A percentile compares a stretch with the other conserved stretches of the same genome.
These are phyloP conservation scores for Ametastegia equiseti DNA, from an alignment of 2,888 invertebrate species.

Conservation along the genomic window DNA sequence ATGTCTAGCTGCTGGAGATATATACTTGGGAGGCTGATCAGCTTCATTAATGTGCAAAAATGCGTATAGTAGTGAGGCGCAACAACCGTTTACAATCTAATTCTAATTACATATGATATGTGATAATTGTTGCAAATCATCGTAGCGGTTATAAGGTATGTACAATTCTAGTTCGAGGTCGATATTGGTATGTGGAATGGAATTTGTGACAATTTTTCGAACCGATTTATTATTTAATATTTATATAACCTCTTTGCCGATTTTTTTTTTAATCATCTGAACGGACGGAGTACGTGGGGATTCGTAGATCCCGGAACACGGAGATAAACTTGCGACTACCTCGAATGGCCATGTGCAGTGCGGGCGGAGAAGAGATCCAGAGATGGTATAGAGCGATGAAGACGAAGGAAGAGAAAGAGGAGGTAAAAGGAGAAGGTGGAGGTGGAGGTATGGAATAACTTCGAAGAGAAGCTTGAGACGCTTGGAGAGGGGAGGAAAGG, in stretches of 20 bases:
- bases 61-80: too few species aligned
- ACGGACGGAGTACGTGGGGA: background rate
- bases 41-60: conserved; percentile 4
- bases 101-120: too few species aligned
- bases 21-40: background rate
- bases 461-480: conserved; percentile 52
- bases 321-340: conserved; percentile 11
- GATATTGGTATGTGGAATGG: too few species aligned
- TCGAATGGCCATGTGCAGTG: background rate
- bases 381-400: conserved; percentile 52
- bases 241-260: background rate
- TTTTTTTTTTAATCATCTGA: background rate
- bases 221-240: too few species aligned
- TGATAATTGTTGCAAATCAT: too few species aligned
- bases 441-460: conserved; percentile 55
- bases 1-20: too few species aligned
- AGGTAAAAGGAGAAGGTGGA: conserved; percentile 52
- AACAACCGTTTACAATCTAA: background rate
- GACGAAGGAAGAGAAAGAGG: conserved; percentile 52
- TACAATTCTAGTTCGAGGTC: background rate
- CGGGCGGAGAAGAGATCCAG: conserved; percentile 23
- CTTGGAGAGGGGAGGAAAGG: conserved; percentile 60
- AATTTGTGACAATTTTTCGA: background rate
- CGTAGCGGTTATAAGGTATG: too few species aligned
- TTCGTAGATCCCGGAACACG: conserved; percentile 33